Base-by-base conservation (phyloP, 2,797 vertebrate species). In the Poecilia velifera region DNA sequence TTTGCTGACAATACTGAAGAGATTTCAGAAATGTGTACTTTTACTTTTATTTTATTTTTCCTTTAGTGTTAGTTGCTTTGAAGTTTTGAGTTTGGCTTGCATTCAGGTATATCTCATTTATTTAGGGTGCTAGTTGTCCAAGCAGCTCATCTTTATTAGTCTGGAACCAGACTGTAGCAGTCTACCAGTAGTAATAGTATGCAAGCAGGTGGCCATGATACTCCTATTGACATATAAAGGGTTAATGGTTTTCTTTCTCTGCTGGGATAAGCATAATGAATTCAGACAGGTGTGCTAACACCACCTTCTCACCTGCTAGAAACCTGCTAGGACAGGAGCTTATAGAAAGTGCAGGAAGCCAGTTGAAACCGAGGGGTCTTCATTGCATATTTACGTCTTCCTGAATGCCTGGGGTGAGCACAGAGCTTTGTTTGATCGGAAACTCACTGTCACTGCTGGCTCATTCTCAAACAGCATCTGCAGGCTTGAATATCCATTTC, bases 251-350 rank as follows among this genome's bases (percentile, higher is more conserved):
- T 34, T 59, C 36, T 76, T 80, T 81, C 47, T 74, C 64, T 28
- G 51, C 90, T 80, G 90, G 85, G 68, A 80, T 89, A 81, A 68
- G 59, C 74, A 83, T 87, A 88, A 91, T 92, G 83, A 86, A 87
- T 41, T 90, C 85, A 90, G 64, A 91, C 84, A 93, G 86, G 86
- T 92, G 90, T 89, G 79, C 80, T 83, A 85, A 90, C 80, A 82
- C 70, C 86, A 70, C 71, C 75, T 43, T 82, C 76, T 82, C 91
- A 94, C 90, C 92, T 93, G 92, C 89, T 93, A 73, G 20, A 20
- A 84, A 88, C 92, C 78, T 94, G 93, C 89, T 49, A 72, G 77
- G 82, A 91, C 90, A 91, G 78, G 79, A 87, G 25, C 76, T 82
- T 14, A 3, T 43, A 84, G 82, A 91, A 86, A 71, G 76, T 77